Evolutionary conservation across 1,140 invertebrate genomes (phyloP).

Genomic region (Periplaneta americana): DNA sequence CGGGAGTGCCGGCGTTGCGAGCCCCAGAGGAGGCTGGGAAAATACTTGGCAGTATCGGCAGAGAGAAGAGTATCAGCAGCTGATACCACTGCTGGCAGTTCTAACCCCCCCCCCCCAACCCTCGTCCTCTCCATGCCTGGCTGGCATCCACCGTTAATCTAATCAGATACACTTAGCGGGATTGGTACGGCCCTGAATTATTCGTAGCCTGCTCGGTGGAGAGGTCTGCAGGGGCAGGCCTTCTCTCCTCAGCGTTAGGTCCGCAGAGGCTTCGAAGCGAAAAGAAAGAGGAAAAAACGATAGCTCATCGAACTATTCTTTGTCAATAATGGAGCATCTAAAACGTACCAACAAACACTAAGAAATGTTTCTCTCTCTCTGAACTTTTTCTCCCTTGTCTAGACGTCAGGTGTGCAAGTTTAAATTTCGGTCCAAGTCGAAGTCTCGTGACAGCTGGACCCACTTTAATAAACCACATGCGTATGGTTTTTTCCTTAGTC

Average conservation of each 20-base stretch:
- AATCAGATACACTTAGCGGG: constrained; percentile 13
- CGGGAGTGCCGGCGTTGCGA: neutral
- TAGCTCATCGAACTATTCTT: neutral
- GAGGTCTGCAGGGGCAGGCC: neutral
- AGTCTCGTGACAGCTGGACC: too few species aligned
- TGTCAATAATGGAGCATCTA: neutral
- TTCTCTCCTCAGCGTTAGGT: neutral
- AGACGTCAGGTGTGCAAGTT: neutral
- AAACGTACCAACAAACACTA: neutral
- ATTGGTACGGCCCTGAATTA: constrained; percentile 12
- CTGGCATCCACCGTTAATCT: constrained; percentile 3
- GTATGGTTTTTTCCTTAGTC: too few species aligned
- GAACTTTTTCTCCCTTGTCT: neutral
- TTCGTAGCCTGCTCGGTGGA: neutral
- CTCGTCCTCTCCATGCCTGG: neutral
- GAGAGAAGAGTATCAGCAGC: neutral
- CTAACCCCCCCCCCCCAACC: neutral
- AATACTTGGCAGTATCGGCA: neutral
- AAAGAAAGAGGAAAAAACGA: neutral
- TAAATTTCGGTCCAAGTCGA: too few species aligned
- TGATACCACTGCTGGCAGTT: neutral
- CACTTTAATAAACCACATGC: too few species aligned
- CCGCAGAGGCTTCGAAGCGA: neutral
- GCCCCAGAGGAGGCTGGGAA: neutral
- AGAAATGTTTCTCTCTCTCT: neutral